Conservation (phyloP, 2,888 invertebrate genomes). For the Metalampra italica region DNA sequence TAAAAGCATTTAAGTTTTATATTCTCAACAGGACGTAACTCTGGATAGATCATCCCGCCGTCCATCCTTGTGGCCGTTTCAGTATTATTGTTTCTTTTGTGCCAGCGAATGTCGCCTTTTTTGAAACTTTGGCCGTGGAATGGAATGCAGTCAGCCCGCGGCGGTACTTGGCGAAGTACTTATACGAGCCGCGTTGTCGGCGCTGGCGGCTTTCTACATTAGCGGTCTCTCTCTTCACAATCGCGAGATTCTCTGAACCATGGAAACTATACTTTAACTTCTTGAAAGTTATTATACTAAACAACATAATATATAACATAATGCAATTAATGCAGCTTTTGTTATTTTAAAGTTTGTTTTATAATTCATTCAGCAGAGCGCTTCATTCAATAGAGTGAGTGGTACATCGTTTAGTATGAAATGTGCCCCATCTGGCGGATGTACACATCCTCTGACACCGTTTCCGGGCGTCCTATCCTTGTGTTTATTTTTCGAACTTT, state of each 20-base stretch:
- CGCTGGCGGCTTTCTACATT: conserved; percentile 31
- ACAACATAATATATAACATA: too few relatives aligned
- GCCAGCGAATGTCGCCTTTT: conserved; percentile 22
- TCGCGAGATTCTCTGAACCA: conserved; percentile 18
- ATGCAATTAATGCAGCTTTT: not conserved
- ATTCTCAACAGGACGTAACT: too few relatives aligned
- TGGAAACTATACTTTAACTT: conserved; percentile 10
- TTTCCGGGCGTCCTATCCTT: conserved; percentile 65
- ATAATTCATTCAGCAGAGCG: too few relatives aligned
- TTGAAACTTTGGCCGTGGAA: conserved; percentile 33
- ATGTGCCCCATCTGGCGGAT: conserved; percentile 73
- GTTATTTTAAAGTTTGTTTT: too few relatives aligned
- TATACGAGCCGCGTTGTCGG: conserved; percentile 29
- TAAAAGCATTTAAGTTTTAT: too few relatives aligned
- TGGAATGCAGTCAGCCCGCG: conserved; percentile 38
- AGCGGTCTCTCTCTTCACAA: conserved; percentile 20
- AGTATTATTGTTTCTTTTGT: conserved; percentile 10
- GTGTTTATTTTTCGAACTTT: conserved; percentile 64
- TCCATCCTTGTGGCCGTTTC: not conserved
- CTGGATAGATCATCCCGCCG: too few relatives aligned
- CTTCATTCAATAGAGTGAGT: not conserved
- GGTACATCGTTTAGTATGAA: conserved; percentile 21
- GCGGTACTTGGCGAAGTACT: conserved; percentile 28
- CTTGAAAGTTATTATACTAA: not conserved
- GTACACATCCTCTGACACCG: conserved; percentile 67